Evolutionary conservation across 2,888 invertebrate genomes (phyloP).

Genomic region (Eristalis pertinax): DNA sequence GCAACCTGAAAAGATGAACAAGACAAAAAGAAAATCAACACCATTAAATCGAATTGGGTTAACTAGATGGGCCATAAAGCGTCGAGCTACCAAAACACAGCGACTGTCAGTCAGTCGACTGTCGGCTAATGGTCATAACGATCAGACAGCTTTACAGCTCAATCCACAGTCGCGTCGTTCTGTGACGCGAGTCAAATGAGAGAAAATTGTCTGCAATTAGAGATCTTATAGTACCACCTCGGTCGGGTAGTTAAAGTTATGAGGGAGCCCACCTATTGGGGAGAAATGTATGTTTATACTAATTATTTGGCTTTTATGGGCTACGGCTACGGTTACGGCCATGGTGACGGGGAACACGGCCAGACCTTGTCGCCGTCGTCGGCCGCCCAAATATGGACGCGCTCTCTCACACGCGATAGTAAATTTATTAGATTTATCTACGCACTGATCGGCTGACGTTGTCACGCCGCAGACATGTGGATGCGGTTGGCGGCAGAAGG

Average conservation of each 20-base stretch:
- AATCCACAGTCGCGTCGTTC: background rate
- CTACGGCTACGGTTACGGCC: background rate
- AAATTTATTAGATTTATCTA: conserved; percentile 26
- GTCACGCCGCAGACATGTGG: conserved; percentile 28
- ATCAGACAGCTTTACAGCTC: background rate
- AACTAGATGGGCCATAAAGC: conserved; percentile 36
- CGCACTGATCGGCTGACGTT: conserved; percentile 14
- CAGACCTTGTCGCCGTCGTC: conserved; percentile 11
- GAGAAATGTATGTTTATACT: conserved; percentile 5
- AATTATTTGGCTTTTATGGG: conserved; percentile 19
- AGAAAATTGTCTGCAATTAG: conserved; percentile 26
- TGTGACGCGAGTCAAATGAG: conserved; percentile 9
- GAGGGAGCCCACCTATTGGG: background rate
- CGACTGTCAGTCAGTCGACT: background rate
- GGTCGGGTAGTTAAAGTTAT: background rate
- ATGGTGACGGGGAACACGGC: conserved; percentile 1
- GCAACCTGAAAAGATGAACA: conserved; percentile 36
- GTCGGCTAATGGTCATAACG: background rate
- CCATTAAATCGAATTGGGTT: conserved; percentile 42
- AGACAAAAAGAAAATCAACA: conserved; percentile 12
- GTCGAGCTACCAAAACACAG: background rate
- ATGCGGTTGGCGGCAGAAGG: background rate
- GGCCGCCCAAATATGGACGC: conserved; percentile 13
- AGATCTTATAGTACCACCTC: background rate
- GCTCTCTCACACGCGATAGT: conserved; percentile 11